Base-by-base conservation (phyloP, 1,140 invertebrate species). In the Babylonia areolata region DNA sequence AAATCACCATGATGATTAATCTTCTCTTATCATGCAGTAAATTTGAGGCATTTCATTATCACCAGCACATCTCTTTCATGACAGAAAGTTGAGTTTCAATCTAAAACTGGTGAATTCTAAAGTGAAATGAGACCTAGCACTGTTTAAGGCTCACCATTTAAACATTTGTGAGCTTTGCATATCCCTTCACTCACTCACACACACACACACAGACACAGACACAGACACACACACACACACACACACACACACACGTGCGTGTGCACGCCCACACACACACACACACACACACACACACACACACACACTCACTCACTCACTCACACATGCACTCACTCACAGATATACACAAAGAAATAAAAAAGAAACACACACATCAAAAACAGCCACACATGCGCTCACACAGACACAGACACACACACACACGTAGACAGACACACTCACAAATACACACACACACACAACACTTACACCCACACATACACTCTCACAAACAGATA, bases 221-320 rank as follows among this genome's bases (percentile, higher is more conserved):
- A n/a, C 71, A 73, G 9, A 73, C 31, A 12, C 46, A 51, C 17
- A 17, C 46, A 51, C 9, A 51, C 46, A 51, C 46, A 69, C 64
- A 69, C 64, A 69, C 64, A 69, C 64, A 69, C 64, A 69, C 64
- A 69, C 64, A 11, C 58, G 23, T 23, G 23, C 58, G 23, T 23
- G 23, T 23, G 23, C 23, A 69, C 64, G 28, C 64, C 15, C 64
- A 69, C 64, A 69, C 64, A 69, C 64, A 69, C 64, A 69, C 64
- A 69, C 64, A 69, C 64, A 69, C 64, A 69, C 64, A 69, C 64
- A 69, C 64, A 69, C 64, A 69, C 64, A 69, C 64, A 69, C 64
- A 69, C 64, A 69, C 64, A 69, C 64, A 69, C 64, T 23, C 64
- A 69, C 64, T 23, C 64, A 6, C 64, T 23, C 64, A 6, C 64